Evolutionary conservation across 2,888 invertebrate species (phyloP).

Genomic region (Acrobasis repandana): DNA sequence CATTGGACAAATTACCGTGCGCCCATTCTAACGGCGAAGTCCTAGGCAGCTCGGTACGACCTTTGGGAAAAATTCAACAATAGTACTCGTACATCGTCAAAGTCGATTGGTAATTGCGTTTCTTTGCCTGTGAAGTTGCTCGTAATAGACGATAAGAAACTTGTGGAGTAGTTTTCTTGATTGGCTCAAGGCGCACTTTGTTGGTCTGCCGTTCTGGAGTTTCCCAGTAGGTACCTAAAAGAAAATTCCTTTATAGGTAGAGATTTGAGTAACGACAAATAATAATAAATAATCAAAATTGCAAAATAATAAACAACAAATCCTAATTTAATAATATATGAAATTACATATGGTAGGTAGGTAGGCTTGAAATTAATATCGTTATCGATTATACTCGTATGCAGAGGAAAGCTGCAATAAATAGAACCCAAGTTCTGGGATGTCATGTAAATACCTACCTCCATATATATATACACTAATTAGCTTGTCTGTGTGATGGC

Average conservation of each 20-base stretch:
- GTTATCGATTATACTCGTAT: too few species aligned
- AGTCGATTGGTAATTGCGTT: constrained; percentile 17
- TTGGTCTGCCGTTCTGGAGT: neutral
- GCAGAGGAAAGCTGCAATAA: too few species aligned
- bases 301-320: neutral
- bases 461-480: too few species aligned
- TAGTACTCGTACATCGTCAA: constrained; percentile 11
- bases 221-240: neutral
- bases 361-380: too few species aligned
- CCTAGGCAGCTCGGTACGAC: constrained; percentile 9
- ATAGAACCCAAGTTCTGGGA: too few species aligned
- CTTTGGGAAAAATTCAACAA: constrained; percentile 23
- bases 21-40: constrained; percentile 20
- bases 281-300: neutral
- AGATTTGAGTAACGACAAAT: neutral
- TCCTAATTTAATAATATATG: too few species aligned
- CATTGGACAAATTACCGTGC: constrained; percentile 5
- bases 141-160: constrained; percentile 3
- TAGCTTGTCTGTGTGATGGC: too few species aligned
- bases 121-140: constrained; percentile 18
- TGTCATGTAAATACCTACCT: too few species aligned
- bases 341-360: too few species aligned
- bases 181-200: neutral
- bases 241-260: neutral
- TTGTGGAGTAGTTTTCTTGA: constrained; percentile 6